A percentile compares a stretch with the other conserved stretches of the same genome.
Evolutionary conservation across 2,113 vertebrate genomes (phyloP).

Genomic region (Seriola rivoliana): DNA sequence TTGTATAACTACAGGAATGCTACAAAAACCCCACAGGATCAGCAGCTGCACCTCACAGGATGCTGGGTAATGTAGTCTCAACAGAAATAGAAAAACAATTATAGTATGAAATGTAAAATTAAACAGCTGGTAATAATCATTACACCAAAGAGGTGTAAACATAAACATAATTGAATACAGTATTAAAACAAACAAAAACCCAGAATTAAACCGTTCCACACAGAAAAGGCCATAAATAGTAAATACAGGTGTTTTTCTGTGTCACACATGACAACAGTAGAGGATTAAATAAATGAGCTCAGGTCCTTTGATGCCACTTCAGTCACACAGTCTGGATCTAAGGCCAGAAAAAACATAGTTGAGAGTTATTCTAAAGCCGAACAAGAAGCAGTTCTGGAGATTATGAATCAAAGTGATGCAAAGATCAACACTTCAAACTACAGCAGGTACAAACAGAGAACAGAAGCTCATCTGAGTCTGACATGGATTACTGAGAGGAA

Average conservation of each 20-base stretch:
- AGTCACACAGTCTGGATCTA: too few species aligned
- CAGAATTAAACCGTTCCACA: conserved; percentile 6
- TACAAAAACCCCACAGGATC: neutral
- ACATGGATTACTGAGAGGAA: too few species aligned
- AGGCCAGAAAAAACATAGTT: neutral
- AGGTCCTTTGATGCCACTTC: neutral
- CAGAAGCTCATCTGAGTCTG: too few species aligned
- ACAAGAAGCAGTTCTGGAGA: neutral
- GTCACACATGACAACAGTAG: neutral
- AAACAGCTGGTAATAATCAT: conserved; percentile 16
- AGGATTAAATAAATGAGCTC: neutral
- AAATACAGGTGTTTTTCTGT: neutral
- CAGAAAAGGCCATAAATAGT: neutral
- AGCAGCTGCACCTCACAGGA: neutral
- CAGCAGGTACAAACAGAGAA: too few species aligned
- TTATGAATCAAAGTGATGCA: neutral
- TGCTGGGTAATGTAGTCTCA: conserved; percentile 38
- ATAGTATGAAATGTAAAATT: conserved; percentile 51
- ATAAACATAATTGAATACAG: neutral
- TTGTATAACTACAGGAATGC: neutral
- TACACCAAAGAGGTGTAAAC: conserved; percentile 12
- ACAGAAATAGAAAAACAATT: conserved; percentile 28
- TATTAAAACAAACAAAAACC: too few species aligned
- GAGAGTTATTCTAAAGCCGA: neutral
- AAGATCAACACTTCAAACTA: neutral